Evolutionary conservation across 2,797 vertebrate species (phyloP), one percentile per base, ranked within the genome.

Genomic region (Sebastes minor): DNA sequence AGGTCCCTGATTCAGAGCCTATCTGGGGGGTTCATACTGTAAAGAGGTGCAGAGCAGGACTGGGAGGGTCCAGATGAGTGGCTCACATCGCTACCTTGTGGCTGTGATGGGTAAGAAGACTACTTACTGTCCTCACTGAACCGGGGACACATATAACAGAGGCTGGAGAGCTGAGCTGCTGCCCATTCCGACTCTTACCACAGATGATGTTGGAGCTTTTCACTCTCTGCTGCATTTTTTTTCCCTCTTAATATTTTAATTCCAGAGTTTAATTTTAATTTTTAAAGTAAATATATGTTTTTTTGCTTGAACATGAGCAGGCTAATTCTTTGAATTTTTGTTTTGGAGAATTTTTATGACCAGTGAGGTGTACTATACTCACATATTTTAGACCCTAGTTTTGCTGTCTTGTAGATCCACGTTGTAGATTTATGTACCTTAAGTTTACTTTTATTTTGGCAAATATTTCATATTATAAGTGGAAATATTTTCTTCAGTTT

Each of bases 71-170:
- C 65, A 35, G 49, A 35, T 68, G 25, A 78, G 35, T 78, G 88
- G 86, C 62, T 71, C 89, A 88, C 74, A 74, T 8, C 80, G 87
- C 90, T 94, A 78, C 92, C 93, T 88, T 81, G 93, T 91, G 95
- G 95, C 55, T 55, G 56, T 38, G 61, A 38, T 2, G 74, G 70
- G 78, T 68, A 82, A 23, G 32, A 33, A 46, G 42, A 49, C 85
- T 60, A 25, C 64, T 56, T 55, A 16, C 35, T 57, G 67, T 63
- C 28, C 2, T 16, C 4, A 7, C 56, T 76, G 65, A 80, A 76
- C 62, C 22, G 70, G 85, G 84, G 61, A 84, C 71, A 83, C 71
- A 76, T 92, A 90, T 82, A 92, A 81, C 74, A 83, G 83, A 25
- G 83, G 88, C 85, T 76, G 63, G 52, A 75, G 76, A 49, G 68